A percentile compares a stretch with the other conserved stretches of the same genome.
phyloP scores from a whole-genome alignment of 2,113 vertebrate species.

The Nymphicus hollandicus region DNA sequence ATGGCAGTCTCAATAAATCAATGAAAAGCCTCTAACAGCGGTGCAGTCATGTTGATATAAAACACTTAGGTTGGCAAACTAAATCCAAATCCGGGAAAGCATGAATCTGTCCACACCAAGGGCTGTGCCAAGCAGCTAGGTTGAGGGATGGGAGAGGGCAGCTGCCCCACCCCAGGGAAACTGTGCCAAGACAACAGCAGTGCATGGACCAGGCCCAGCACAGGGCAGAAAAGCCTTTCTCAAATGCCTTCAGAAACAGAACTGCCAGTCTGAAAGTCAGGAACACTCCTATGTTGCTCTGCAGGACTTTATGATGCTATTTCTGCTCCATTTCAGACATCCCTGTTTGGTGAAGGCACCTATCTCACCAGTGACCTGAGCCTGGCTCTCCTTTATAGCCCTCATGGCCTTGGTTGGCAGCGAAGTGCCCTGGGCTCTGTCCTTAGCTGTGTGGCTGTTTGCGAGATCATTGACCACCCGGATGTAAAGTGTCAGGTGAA shows the following conservation, averaged over 20 bases:
- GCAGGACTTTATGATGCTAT: neutral
- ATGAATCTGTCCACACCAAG: conserved; percentile 36
- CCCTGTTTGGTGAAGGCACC: conserved; percentile 95
- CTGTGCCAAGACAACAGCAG: conserved; percentile 29
- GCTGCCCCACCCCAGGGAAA: neutral
- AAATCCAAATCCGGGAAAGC: conserved; percentile 26
- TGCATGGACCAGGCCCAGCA: neutral
- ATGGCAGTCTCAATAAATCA: neutral
- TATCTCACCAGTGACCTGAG: conserved; percentile 98
- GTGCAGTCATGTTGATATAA: conserved; percentile 17
- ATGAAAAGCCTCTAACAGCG: neutral
- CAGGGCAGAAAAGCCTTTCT: neutral
- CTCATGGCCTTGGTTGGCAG: conserved; percentile 87
- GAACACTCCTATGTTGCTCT: neutral
- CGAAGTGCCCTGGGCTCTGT: conserved; percentile 84
- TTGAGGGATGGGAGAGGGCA: conserved; percentile 35
- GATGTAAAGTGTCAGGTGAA: conserved; percentile 96
- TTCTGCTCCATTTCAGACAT: conserved; percentile 79
- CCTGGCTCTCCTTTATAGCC: conserved; percentile 95
- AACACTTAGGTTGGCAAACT: conserved; percentile 17
- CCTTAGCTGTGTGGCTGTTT: conserved; percentile 94
- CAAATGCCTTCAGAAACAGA: neutral
- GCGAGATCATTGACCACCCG: conserved; percentile 96
- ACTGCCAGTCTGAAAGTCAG: neutral
- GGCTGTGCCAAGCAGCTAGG: conserved; percentile 17